Evolutionary conservation across 2,888 invertebrate genomes (phyloP).

Genomic region (Chelonus formosanus): DNA sequence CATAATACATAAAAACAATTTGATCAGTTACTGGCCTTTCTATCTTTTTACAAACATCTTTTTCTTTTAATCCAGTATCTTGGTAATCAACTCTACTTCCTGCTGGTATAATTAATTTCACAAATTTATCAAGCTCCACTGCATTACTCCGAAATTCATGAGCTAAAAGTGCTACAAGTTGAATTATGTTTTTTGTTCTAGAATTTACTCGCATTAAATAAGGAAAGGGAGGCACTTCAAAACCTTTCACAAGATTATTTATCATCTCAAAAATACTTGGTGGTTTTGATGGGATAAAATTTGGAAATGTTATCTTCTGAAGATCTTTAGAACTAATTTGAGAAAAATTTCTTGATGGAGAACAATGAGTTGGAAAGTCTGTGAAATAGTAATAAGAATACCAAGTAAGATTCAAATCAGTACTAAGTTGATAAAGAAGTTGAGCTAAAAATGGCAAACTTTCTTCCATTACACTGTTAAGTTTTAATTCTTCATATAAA

Average conservation of each 20-base stretch:
- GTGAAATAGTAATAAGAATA: slow-evolving; percentile 85
- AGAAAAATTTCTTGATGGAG: slow-evolving; percentile 49
- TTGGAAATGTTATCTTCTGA: slow-evolving; percentile 71
- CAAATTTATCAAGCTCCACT: slow-evolving; percentile 53
- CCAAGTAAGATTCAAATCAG: slow-evolving; percentile 76
- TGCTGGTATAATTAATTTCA: slow-evolving; percentile 58
- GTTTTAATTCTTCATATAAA: slow-evolving; percentile 89
- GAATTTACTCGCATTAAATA: slow-evolving; percentile 79
- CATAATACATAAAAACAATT: slow-evolving; percentile 69
- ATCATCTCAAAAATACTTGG: slow-evolving; percentile 79
- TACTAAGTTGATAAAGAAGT: slow-evolving; percentile 79
- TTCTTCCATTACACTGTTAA: slow-evolving; percentile 76
- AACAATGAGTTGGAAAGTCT: slow-evolving; percentile 78
- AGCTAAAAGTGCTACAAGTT: slow-evolving; percentile 68
- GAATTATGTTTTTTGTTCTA: slow-evolving; percentile 77
- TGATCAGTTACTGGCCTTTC: slow-evolving; percentile 59
- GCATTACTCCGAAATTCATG: slow-evolving; percentile 46
- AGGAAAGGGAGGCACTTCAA: slow-evolving; percentile 72
- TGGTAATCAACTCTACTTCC: slow-evolving; percentile 59
- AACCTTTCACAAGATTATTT: slow-evolving; percentile 71
- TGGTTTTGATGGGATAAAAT: slow-evolving; percentile 71
- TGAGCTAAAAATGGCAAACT: slow-evolving; percentile 75
- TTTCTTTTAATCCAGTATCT: slow-evolving; percentile 48
- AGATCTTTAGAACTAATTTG: slow-evolving; percentile 70
- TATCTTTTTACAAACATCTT: slow-evolving; percentile 47